Evolutionary conservation across 1,140 invertebrate genomes (phyloP).

Genomic region (Bombus confusus): DNA sequence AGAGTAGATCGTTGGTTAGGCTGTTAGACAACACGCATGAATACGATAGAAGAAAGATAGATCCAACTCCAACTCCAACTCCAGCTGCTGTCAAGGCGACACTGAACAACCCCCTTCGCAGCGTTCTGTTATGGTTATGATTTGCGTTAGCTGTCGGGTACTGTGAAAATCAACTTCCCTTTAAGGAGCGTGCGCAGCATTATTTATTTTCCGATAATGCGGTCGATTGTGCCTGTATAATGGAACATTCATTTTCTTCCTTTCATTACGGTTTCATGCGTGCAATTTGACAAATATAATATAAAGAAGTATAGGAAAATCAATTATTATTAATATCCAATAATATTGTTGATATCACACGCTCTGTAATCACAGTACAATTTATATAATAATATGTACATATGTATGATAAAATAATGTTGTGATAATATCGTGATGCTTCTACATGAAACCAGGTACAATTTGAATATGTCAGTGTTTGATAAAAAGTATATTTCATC

Average conservation of each 20-base stretch:
- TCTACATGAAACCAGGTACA: background rate
- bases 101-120: slow-evolving; percentile 42
- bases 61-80: background rate
- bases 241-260: background rate
- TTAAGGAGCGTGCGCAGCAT: slow-evolving; percentile 48
- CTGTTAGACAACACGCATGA: slow-evolving; percentile 16
- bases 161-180: slow-evolving; percentile 41
- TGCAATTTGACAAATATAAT: background rate
- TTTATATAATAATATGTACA: background rate
- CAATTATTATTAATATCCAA: background rate
- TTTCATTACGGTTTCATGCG: background rate
- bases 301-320: no score
- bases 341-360: background rate
- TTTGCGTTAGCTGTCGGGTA: slow-evolving; percentile 28
- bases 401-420: background rate
- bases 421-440: background rate
- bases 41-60: background rate
- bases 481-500: background rate
- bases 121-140: slow-evolving; percentile 12
- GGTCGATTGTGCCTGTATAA: slow-evolving; percentile 25
- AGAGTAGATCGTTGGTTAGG: background rate
- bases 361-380: background rate
- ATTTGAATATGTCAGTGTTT: background rate
- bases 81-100: slow-evolving; percentile 23
- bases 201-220: slow-evolving; percentile 42